Evolutionary conservation across 1,140 invertebrate genomes (phyloP).

Genomic region (Zaprionus gabonicus): DNA sequence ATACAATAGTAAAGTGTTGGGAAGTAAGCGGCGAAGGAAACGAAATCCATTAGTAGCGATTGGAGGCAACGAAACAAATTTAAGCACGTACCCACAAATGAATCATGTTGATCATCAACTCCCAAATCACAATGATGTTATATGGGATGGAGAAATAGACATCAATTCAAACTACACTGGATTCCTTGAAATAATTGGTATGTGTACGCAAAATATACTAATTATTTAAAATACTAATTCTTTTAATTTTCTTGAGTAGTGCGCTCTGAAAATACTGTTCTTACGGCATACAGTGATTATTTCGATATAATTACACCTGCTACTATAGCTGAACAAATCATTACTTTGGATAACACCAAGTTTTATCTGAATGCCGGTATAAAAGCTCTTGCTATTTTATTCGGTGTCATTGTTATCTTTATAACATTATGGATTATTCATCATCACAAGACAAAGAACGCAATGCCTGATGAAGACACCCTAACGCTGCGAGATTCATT

Average conservation of each 20-base stretch:
- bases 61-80: conserved; percentile 32
- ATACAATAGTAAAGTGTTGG: conserved; percentile 72
- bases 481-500: conserved; percentile 89
- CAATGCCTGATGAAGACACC: conserved; percentile 91
- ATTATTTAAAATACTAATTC: background rate
- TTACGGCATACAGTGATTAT: conserved; percentile 87
- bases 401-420: conserved; percentile 88
- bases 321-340: conserved; percentile 63
- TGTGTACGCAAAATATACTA: background rate
- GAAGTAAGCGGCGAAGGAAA: conserved; percentile 56
- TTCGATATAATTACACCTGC: conserved; percentile 85
- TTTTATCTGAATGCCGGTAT: conserved; percentile 84
- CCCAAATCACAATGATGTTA: conserved; percentile 56
- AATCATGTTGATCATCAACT: conserved; percentile 19
- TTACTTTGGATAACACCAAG: conserved; percentile 58
- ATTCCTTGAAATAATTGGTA: conserved; percentile 92
- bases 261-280: conserved; percentile 65
- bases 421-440: conserved; percentile 89
- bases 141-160: conserved; percentile 90
- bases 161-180: conserved; percentile 91
- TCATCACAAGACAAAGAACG: conserved; percentile 89
- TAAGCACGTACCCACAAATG: conserved; percentile 24
- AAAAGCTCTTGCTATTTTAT: conserved; percentile 87
- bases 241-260: conserved; percentile 42
- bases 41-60: conserved; percentile 62